Evolutionary conservation across 2,888 invertebrate genomes (phyloP).

Genomic region (Saturnia pavonia): DNA sequence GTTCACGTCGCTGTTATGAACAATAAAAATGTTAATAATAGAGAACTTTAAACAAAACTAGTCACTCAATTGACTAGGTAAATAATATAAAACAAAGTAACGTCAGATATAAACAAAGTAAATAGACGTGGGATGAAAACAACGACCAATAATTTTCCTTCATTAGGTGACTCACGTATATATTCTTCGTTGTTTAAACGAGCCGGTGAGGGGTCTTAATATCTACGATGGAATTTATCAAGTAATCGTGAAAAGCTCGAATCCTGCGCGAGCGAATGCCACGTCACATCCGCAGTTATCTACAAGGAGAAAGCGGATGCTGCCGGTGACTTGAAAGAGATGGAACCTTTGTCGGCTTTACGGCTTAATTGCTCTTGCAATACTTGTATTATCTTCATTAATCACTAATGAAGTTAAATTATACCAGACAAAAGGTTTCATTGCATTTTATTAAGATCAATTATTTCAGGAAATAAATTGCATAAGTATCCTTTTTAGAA

Average conservation of each 20-base stretch:
- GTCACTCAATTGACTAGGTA: conserved; percentile 26
- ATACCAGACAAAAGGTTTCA: conserved; percentile 42
- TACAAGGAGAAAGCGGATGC: conserved; percentile 75
- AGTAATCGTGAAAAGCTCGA: conserved; percentile 77
- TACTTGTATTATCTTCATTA: conserved; percentile 62
- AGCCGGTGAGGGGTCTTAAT: conserved; percentile 47
- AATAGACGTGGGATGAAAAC: conserved; percentile 20
- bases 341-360: conserved; percentile 64
- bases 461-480: conserved; percentile 18
- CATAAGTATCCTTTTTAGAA: neutral
- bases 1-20: conserved; percentile 12
- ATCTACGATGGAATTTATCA: conserved; percentile 69
- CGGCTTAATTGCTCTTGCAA: conserved; percentile 67
- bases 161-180: conserved; percentile 55
- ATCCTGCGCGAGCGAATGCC: conserved; percentile 60
- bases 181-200: conserved; percentile 47
- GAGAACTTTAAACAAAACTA: neutral
- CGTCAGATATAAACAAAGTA: conserved; percentile 13
- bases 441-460: conserved; percentile 30
- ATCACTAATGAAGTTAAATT: conserved; percentile 43
- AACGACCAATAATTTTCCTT: conserved; percentile 26
- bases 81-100: conserved; percentile 22
- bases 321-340: conserved; percentile 67
- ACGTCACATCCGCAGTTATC: conserved; percentile 73
- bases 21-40: conserved; percentile 1